phyloP scores from a whole-genome alignment of 2,888 invertebrate genomes.

The Scelioninae gen. 1 region DNA sequence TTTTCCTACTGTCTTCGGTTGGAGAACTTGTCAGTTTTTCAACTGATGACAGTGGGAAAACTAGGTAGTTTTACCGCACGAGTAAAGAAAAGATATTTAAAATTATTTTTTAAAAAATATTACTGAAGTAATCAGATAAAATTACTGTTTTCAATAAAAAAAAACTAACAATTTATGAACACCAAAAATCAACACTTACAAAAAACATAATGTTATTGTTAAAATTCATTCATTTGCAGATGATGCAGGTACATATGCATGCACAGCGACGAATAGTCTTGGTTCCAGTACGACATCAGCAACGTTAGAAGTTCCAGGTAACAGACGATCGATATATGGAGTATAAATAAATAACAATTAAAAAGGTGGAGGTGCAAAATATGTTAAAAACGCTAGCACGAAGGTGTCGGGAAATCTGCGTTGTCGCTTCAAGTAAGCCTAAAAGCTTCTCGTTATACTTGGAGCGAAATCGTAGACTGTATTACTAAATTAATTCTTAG shows the following conservation, averaged over 20 bases:
- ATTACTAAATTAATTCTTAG: conserved; percentile 68
- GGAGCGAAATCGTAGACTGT: conserved; percentile 56
- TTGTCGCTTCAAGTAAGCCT: conserved; percentile 70
- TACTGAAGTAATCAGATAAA: no score
- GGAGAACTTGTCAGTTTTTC: no score
- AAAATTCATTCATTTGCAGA: no score
- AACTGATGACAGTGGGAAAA: no score
- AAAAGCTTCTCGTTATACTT: conserved; percentile 56
- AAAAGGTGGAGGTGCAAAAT: conserved; percentile 73
- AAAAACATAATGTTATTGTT: no score
- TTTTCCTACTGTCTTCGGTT: no score
- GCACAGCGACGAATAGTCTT: conserved; percentile 89
- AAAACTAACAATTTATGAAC: no score
- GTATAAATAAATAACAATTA: conserved; percentile 74
- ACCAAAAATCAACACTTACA: no score
- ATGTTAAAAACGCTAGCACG: conserved; percentile 70
- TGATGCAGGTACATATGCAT: conserved; percentile 91
- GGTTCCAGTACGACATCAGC: conserved; percentile 89
- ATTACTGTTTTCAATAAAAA: no score
- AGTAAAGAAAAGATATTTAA: no score
- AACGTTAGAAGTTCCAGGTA: conserved; percentile 89
- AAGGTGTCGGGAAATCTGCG: conserved; percentile 79
- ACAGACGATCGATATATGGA: conserved; percentile 86
- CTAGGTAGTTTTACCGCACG: no score
- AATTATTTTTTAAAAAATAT: no score